These are phyloP conservation scores for Drosophila testacea DNA, from an alignment of 2,888 invertebrate species.

Conservation along the genomic window DNA sequence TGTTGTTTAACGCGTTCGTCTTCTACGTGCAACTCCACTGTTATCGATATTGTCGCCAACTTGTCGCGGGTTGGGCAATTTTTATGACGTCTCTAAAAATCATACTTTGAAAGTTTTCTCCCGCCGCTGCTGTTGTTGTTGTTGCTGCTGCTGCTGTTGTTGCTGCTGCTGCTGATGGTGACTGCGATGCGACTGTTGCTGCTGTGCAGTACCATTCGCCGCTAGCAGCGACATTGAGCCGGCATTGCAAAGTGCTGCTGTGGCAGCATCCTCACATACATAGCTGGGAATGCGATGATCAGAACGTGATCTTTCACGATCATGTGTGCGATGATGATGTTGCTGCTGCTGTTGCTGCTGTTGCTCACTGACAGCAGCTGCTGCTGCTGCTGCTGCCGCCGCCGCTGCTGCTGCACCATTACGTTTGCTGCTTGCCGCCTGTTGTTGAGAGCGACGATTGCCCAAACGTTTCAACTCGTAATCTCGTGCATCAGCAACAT, in stretches of 20 bases:
- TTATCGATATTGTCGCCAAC: constrained; percentile 46
- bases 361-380: constrained; percentile 35
- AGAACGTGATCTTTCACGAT: constrained; percentile 82
- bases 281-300: constrained; percentile 83
- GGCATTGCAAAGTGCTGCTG: constrained; percentile 54
- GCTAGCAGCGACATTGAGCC: constrained; percentile 64
- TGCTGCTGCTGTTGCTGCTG: constrained; percentile 62
- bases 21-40: constrained; percentile 40
- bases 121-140: constrained; percentile 84
- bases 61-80: constrained; percentile 81
- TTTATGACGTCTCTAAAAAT: constrained; percentile 86
- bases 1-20: constrained; percentile 66
- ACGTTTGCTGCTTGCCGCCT: constrained; percentile 79
- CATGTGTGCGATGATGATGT: constrained; percentile 73
- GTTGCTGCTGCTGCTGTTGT: constrained; percentile 63
- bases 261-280: constrained; percentile 73
- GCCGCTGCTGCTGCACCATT: constrained; percentile 53
- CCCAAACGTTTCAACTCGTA: constrained; percentile 83
- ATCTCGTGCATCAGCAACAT: constrained; percentile 83
- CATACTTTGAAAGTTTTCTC: constrained; percentile 85
- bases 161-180: constrained; percentile 58
- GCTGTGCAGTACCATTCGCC: constrained; percentile 50
- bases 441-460: constrained; percentile 82
- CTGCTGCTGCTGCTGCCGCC: constrained; percentile 62
- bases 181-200: constrained; percentile 56